Conservation (phyloP, 2,113 vertebrate genomes). For the Telmatochromis sp. region DNA sequence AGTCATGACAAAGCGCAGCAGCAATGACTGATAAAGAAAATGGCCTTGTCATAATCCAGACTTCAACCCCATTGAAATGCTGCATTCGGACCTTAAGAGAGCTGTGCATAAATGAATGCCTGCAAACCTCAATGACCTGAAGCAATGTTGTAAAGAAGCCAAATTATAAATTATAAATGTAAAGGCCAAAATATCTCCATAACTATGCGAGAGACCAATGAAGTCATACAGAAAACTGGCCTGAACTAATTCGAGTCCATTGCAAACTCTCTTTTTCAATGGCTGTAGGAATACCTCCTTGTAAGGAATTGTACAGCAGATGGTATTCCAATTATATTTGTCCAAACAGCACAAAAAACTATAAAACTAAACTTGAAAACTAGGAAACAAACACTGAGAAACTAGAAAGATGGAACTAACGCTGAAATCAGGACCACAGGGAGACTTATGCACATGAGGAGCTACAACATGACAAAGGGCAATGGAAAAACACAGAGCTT, state of each 20-base stretch:
- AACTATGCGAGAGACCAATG: neutral
- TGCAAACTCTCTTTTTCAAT: neutral
- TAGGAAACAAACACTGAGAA: neutral
- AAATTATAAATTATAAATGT: neutral
- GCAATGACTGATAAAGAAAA: neutral
- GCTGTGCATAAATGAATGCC: neutral
- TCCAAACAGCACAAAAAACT: neutral
- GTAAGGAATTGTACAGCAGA: neutral
- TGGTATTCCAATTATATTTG: neutral
- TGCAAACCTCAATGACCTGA: neutral
- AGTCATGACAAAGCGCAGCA: neutral
- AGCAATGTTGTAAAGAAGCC: neutral
- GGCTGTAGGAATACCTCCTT: neutral
- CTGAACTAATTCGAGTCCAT: neutral
- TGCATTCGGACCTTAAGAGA: neutral
- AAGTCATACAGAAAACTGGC: neutral
- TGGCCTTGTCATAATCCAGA: neutral
- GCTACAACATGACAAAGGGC: neutral
- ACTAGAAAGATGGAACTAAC: rapidly evolving
- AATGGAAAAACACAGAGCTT: neutral
- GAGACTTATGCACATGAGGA: neutral
- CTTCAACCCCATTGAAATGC: neutral
- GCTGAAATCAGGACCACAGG: neutral
- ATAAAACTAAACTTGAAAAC: neutral
- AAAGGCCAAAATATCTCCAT: neutral